These are phyloP conservation scores for Dolichopus griseipennis DNA, from an alignment of 2,888 invertebrate species.

Conservation along the genomic window DNA sequence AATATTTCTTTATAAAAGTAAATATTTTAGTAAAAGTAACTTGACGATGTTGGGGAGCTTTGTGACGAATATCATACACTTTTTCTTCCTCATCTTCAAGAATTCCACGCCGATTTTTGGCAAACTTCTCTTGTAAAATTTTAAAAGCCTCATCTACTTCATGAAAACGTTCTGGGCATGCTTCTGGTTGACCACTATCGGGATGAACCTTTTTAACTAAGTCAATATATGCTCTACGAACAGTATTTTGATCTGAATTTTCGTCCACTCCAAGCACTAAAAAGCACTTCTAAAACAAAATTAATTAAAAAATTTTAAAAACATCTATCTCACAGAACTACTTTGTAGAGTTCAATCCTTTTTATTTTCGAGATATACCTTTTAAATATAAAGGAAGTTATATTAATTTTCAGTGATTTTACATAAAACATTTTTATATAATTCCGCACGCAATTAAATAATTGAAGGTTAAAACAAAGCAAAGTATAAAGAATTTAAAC, in stretches of 20 bases:
- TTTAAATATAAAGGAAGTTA: neutral
- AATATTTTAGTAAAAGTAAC: neutral
- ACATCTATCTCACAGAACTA: too few species aligned
- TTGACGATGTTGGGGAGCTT: slow-evolving; percentile 71
- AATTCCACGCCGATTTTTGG: slow-evolving; percentile 50
- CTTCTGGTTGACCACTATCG: slow-evolving; percentile 63
- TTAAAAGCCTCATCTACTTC: slow-evolving; percentile 69
- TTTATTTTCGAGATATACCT: neutral
- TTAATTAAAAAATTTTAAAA: neutral
- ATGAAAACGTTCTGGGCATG: slow-evolving; percentile 65
- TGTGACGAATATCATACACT: slow-evolving; percentile 66
- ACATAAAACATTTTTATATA: too few species aligned
- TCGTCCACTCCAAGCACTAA: slow-evolving; percentile 55
- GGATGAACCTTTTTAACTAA: slow-evolving; percentile 78
- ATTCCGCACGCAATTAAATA: too few species aligned
- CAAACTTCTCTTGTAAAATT: slow-evolving; percentile 57
- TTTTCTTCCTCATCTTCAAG: slow-evolving; percentile 44
- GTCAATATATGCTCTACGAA: slow-evolving; percentile 62
- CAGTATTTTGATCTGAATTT: slow-evolving; percentile 61
- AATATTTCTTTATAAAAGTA: neutral
- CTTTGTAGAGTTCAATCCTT: neutral
- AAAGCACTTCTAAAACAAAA: slow-evolving; percentile 54
- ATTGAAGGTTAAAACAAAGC: too few species aligned
- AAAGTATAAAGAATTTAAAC: too few species aligned
- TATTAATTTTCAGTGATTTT: too few species aligned